These are phyloP conservation scores for Mesocentrotus franciscanus DNA, from an alignment of 53 echinoderm and acorn worm species.

Conservation along the genomic window DNA sequence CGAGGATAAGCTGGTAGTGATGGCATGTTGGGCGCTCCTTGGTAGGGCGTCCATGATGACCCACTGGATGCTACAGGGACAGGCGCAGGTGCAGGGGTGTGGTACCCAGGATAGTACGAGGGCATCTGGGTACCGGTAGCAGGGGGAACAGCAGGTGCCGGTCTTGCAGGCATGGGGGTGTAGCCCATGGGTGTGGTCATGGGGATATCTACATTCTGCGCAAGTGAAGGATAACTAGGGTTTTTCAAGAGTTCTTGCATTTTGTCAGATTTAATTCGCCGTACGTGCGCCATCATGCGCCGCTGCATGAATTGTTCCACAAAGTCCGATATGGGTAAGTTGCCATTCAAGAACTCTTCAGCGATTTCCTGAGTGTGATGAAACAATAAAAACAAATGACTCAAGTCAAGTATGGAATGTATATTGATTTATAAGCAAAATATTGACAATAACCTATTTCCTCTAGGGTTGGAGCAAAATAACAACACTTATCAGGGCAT, in stretches of 20 bases:
- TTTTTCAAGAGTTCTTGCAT: slow-evolving; percentile 79
- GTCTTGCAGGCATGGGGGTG: slow-evolving; percentile 1
- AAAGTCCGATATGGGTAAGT: slow-evolving; percentile 79
- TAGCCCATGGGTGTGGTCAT: slow-evolving; percentile 44
- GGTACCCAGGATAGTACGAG: not conserved
- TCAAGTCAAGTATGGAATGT: not conserved
- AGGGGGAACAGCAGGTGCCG: slow-evolving; percentile 29
- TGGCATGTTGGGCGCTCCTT: not conserved
- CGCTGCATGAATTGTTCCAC: slow-evolving; percentile 81
- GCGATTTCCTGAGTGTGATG: slow-evolving; percentile 81
- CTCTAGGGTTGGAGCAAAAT: not conserved
- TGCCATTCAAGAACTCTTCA: slow-evolving; percentile 81
- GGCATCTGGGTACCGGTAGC: not conserved
- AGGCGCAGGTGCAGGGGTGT: not conserved
- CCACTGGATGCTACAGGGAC: not conserved
- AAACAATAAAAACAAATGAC: slow-evolving; percentile 46
- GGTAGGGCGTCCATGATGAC: slow-evolving; percentile 19
- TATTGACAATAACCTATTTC: not conserved
- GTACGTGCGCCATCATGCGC: slow-evolving; percentile 80
- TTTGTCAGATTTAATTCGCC: slow-evolving; percentile 93
- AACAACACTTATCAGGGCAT: not conserved
- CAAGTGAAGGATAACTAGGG: not conserved
- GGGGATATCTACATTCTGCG: slow-evolving; percentile 37
- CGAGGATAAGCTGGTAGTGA: slow-evolving; percentile 54
- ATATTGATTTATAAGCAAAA: not conserved